These are phyloP conservation scores for Oreortyx pictus DNA, from an alignment of 2,797 vertebrate genomes.

Conservation along the genomic window DNA sequence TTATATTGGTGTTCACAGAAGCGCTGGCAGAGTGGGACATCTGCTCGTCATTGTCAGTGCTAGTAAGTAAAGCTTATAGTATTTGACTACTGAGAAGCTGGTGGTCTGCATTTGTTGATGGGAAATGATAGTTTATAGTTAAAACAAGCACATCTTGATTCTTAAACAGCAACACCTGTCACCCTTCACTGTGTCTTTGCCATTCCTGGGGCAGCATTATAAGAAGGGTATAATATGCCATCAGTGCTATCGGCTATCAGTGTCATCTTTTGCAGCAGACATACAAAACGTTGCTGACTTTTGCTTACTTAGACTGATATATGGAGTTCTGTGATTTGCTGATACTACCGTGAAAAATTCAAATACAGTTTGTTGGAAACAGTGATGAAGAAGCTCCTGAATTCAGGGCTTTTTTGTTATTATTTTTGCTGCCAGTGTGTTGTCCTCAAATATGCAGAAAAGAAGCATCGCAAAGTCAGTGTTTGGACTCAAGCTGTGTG, in stretches of 20 bases:
- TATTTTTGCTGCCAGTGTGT: neutral
- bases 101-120: neutral
- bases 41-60: neutral
- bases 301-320: neutral
- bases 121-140: neutral
- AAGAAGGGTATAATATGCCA: neutral
- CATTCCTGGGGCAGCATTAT: neutral
- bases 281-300: neutral
- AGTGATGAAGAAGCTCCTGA: neutral
- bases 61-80: neutral
- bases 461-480: neutral
- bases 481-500: neutral
- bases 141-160: neutral
- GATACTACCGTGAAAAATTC: neutral
- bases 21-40: neutral
- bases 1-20: neutral
- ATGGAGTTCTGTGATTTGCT: neutral
- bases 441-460: neutral
- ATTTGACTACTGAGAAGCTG: neutral
- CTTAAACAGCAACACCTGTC: neutral
- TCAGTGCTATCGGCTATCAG: neutral
- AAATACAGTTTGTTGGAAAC: neutral
- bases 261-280: neutral
- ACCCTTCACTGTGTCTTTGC: neutral
- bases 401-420: neutral